Conservation (phyloP, 1,140 invertebrate species). For the Achatina immaculata region DNA sequence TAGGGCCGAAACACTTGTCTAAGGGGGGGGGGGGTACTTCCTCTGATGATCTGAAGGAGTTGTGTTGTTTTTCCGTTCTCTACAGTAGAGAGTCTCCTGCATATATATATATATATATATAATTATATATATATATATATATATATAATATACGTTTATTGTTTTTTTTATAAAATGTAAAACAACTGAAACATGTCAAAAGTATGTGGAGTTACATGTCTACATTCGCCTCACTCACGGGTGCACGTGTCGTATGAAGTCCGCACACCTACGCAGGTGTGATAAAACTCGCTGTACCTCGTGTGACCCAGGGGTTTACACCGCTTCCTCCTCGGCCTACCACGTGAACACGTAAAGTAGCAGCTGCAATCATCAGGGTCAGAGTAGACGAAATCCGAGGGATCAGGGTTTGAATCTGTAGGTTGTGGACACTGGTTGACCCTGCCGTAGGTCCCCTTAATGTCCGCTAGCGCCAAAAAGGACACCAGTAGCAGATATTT, state of each 20-base stretch:
- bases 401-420: neutral
- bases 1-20: no score
- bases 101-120: no score
- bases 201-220: no score
- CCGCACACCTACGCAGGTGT: neutral
- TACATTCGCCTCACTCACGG: no score
- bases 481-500: neutral
- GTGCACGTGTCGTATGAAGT: neutral
- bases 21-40: no score
- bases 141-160: no score
- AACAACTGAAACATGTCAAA: no score
- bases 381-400: neutral
- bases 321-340: neutral
- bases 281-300: constrained; percentile 1
- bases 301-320: neutral
- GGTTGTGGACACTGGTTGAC: constrained; percentile 4
- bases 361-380: neutral
- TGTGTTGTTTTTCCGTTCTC: no score
- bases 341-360: neutral
- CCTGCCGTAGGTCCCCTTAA: neutral
- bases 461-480: neutral
- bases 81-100: no score
- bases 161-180: no score
- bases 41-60: no score
- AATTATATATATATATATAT: no score